Evolutionary conservation across 2,113 vertebrate genomes (phyloP).

Genomic region (Poecilia latipinna): DNA sequence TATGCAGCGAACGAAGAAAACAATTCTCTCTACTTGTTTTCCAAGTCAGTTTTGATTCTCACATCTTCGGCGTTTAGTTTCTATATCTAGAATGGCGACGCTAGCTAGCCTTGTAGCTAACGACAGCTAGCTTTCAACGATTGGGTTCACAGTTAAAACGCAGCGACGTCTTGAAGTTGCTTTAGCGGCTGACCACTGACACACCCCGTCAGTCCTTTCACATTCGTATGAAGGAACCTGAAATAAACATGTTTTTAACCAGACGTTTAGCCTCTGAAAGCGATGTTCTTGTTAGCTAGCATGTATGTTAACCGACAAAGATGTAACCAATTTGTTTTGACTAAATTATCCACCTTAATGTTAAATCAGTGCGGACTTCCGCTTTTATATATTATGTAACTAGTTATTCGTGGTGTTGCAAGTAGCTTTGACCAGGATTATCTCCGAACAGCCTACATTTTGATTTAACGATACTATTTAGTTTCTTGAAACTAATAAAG

Average conservation of each 20-base stretch:
- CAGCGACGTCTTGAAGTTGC: neutral
- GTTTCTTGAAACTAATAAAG: no score
- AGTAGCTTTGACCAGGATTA: slow-evolving; percentile 64
- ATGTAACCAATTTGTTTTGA: neutral
- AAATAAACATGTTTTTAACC: no score
- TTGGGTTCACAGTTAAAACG: slow-evolving; percentile 7
- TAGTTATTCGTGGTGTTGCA: slow-evolving; percentile 54
- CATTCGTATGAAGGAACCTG: accelerated
- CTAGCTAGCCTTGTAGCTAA: slow-evolving; percentile 27
- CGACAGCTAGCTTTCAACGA: slow-evolving; percentile 17
- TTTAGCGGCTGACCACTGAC: neutral
- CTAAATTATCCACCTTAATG: neutral
- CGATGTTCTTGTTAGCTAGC: slow-evolving; percentile 1
- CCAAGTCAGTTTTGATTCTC: neutral
- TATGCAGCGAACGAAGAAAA: neutral
- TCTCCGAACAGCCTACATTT: neutral
- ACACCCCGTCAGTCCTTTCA: neutral
- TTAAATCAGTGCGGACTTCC: neutral
- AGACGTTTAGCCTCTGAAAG: neutral
- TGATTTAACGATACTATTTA: no score
- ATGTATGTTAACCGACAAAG: neutral
- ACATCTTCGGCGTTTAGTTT: slow-evolving; percentile 12
- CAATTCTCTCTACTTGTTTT: accelerated
- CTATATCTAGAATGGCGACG: slow-evolving; percentile 36
- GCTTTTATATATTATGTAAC: slow-evolving; percentile 35